Percentiles rank a stretch among this genome's conserved stretches.
phyloP scores from a whole-genome alignment of 1,140 invertebrate species.

The Caligus rogercresseyi region DNA sequence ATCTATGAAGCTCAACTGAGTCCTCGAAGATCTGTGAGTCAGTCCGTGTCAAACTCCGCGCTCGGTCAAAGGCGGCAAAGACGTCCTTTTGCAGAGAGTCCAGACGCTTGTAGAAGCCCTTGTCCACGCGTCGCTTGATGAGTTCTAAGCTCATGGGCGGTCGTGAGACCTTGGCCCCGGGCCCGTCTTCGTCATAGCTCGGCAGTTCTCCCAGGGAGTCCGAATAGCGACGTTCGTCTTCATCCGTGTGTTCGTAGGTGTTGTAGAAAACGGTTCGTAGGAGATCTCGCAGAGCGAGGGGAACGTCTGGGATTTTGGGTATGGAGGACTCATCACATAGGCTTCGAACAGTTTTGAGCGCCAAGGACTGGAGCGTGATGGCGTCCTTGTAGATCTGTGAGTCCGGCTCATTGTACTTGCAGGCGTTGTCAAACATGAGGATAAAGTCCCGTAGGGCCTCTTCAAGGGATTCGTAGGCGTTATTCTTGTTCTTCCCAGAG shows the following conservation, averaged over 20 bases:
- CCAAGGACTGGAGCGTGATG: conserved; percentile 70
- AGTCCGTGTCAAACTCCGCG: conserved; percentile 60
- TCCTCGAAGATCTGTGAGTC: conserved; percentile 91
- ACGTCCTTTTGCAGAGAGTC: conserved; percentile 93
- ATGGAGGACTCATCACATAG: conserved; percentile 47
- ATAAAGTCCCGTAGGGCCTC: conserved; percentile 82
- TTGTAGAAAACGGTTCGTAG: conserved; percentile 78
- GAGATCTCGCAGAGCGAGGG: conserved; percentile 70
- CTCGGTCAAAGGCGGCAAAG: conserved; percentile 78
- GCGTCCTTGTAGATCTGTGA: conserved; percentile 98
- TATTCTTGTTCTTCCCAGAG: conserved; percentile 59
- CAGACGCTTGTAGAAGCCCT: conserved; percentile 70
- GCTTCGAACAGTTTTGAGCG: conserved; percentile 75
- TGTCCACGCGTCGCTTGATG: conserved; percentile 62
- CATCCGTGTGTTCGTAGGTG: conserved; percentile 87
- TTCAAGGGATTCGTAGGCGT: conserved; percentile 60
- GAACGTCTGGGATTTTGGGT: conserved; percentile 29
- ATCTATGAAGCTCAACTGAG: conserved; percentile 76
- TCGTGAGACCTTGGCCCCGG: conserved; percentile 35
- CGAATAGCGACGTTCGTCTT: conserved; percentile 83
- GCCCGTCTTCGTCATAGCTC: conserved; percentile 54
- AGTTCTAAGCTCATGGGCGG: conserved; percentile 62
- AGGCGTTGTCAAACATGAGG: conserved; percentile 97
- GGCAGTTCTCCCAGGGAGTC: conserved; percentile 87
- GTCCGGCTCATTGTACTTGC: conserved; percentile 97